Evolutionary conservation across 2,113 vertebrate genomes (phyloP).

Genomic region (Oenanthe melanoleuca): DNA sequence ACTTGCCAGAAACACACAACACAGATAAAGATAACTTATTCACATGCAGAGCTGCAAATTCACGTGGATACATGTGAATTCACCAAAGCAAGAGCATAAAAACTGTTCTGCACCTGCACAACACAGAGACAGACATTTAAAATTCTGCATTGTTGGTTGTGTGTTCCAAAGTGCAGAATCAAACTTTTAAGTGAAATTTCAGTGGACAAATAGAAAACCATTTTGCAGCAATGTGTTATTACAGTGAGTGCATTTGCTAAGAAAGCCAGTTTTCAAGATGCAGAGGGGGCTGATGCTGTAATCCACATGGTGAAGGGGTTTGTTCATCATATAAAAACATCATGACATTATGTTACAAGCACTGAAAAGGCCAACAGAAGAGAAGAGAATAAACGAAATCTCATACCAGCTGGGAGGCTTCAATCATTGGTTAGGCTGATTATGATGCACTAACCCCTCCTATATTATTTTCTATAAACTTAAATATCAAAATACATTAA

Average conservation of each 20-base stretch:
- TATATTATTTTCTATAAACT: neutral
- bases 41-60: neutral
- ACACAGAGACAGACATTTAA: neutral
- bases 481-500: neutral
- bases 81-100: neutral
- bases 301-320: neutral
- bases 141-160: neutral
- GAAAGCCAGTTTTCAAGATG: neutral
- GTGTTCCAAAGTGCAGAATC: neutral
- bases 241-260: neutral
- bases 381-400: neutral
- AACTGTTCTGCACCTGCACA: neutral
- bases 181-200: neutral
- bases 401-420: neutral
- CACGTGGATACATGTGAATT: neutral
- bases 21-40: neutral
- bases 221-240: neutral
- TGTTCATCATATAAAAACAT: neutral
- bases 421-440: constrained; percentile 11
- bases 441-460: neutral
- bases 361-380: neutral
- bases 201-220: neutral
- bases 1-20: neutral
- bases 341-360: neutral
- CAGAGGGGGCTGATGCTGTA: neutral